Evolutionary conservation across 2,113 vertebrate genomes (phyloP).

Genomic region (human (Homo sapiens)): GRCh38 chrX:138118001-138118500

Average conservation of each 20-base stretch:
- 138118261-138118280: no score
- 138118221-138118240: not conserved
- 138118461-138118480: no score
- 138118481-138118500: not conserved
- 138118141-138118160: not conserved
- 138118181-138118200: not conserved
- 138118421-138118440: no score
- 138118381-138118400: not conserved
- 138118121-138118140: not conserved
- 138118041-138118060: not conserved
- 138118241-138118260: not conserved
- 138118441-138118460: no score
- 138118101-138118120: not conserved
- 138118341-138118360: not conserved
- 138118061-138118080: not conserved
- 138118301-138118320: no score
- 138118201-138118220: not conserved
- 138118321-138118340: not conserved
- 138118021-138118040: not conserved
- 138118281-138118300: no score
- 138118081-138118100: no score
- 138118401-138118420: not conserved
- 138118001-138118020: not conserved
- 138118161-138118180: not conserved
- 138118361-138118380: not conserved